Percentiles rank a stretch among this genome's conserved stretches.
These are phyloP conservation scores for Gallinago paraguaiae DNA, from an alignment of 2,113 vertebrate species.

Conservation along the genomic window DNA sequence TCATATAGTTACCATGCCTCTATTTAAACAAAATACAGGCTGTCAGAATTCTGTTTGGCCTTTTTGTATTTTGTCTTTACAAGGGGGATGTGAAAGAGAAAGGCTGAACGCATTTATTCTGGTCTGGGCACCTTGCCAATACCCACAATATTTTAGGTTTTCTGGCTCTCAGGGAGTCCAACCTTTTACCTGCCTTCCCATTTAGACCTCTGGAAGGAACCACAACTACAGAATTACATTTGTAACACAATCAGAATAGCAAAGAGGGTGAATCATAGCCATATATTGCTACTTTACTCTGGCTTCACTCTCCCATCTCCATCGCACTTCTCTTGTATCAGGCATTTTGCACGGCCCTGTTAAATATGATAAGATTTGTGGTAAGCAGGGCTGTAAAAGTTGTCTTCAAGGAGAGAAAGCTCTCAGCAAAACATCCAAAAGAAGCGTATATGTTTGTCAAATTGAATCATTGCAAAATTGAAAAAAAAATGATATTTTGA, in stretches of 20 bases:
- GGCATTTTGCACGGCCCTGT: neutral
- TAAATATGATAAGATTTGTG: neutral
- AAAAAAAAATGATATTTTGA: neutral
- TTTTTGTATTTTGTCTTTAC: neutral
- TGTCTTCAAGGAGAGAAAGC: neutral
- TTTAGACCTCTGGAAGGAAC: neutral
- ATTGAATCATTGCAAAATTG: neutral
- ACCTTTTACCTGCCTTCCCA: neutral
- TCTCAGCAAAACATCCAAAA: neutral
- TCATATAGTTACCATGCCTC: neutral
- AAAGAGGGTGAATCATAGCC: neutral
- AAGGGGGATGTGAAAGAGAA: conserved; percentile 30
- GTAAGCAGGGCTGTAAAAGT: neutral
- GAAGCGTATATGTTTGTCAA: neutral
- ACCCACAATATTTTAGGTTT: conserved; percentile 28
- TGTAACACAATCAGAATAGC: neutral
- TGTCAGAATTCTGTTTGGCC: conserved; percentile 15
- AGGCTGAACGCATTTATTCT: neutral
- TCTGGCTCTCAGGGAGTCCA: conserved; percentile 7
- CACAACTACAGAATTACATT: neutral
- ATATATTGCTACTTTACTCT: neutral
- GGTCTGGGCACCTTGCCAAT: conserved; percentile 8
- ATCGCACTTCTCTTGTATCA: neutral
- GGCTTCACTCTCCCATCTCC: neutral
- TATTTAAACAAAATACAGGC: neutral